Evolutionary conservation across 2,888 invertebrate genomes (phyloP), one percentile per base, ranked within the genome.

Genomic region (Ceratothoa steindachneri): DNA sequence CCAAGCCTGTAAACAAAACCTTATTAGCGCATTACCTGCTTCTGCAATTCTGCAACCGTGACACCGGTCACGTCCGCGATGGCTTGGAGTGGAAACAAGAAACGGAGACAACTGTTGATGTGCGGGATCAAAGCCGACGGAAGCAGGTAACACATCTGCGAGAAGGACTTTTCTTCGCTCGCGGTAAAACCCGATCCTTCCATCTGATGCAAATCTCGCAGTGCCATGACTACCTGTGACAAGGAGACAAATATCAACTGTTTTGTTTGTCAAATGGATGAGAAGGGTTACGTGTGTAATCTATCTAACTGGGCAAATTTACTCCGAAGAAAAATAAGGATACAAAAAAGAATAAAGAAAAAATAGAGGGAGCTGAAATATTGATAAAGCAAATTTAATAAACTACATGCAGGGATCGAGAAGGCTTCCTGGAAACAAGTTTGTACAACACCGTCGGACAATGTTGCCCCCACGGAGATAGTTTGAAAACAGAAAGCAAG

Each of bases 171-270:
- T 31, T 30, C 72, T 41, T 79, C 79, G 4, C 67, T 65, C 1
- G 72, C 64, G 4, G 74, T 79, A 72, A 79, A 79, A 2, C 79
- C 76, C 29, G 79, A 76, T 15, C 72, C 66, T 71, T 79, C 79
- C 28, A 76, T 66, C 22, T 73, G 55, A 64, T 79, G 79, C 15
- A 79, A 74, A 41, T 76, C 76, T 27, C 72, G 52, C 55, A 79
- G 15, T 1, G 74, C 71, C 15, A 66, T 68, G 41, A 79, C 71
- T 9, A 79, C 76, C 79, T 79, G 73, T 1, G 41, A 30, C n/a
- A n/a, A n/a, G n/a, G n/a, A n/a, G n/a, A n/a, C n/a, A 22, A 15
- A 41, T 52, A 55, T 19, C n/a, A 22, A 22, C 30, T 51, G 5
- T 30, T 9, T 51, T n/a, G n/a, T 51, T 51, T 51, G 51, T 28